These are phyloP conservation scores for Neria commutata DNA, from an alignment of 2,888 invertebrate genomes.

Conservation along the genomic window DNA sequence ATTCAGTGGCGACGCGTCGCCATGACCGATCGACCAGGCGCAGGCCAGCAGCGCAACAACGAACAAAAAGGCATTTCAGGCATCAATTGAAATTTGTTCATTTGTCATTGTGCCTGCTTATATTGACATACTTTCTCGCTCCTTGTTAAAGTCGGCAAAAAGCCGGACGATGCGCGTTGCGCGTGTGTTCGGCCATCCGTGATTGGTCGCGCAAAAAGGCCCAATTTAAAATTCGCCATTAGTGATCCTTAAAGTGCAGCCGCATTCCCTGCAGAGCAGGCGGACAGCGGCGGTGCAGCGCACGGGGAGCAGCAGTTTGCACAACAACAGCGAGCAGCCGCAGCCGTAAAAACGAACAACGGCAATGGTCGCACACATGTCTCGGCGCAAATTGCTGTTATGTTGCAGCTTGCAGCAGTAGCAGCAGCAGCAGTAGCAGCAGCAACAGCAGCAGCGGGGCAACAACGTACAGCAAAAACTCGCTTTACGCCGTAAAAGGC, in stretches of 20 bases:
- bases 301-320: slow-evolving; percentile 9
- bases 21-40: too few species aligned
- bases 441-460: slow-evolving; percentile 30
- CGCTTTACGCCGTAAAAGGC: slow-evolving; percentile 60
- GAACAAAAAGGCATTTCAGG: too few species aligned
- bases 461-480: slow-evolving; percentile 32
- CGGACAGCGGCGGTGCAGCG: not conserved
- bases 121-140: slow-evolving; percentile 59
- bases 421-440: slow-evolving; percentile 27
- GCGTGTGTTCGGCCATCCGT: slow-evolving; percentile 14
- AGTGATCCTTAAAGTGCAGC: slow-evolving; percentile 58
- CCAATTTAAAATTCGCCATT: slow-evolving; percentile 54
- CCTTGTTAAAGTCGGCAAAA: slow-evolving; percentile 37
- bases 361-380: slow-evolving; percentile 53
- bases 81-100: slow-evolving; percentile 47
- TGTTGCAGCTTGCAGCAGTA: slow-evolving; percentile 25
- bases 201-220: slow-evolving; percentile 45
- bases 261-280: slow-evolving; percentile 36
- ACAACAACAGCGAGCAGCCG: slow-evolving; percentile 35
- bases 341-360: slow-evolving; percentile 49
- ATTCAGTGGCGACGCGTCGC: too few species aligned
- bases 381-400: slow-evolving; percentile 41
- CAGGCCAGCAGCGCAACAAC: too few species aligned
- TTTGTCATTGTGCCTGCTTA: slow-evolving; percentile 57
- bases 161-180: slow-evolving; percentile 7